A percentile compares a stretch with the other conserved stretches of the same genome.
Evolutionary conservation across 2,888 invertebrate species (phyloP).

Genomic region (Epinotia ramella): DNA sequence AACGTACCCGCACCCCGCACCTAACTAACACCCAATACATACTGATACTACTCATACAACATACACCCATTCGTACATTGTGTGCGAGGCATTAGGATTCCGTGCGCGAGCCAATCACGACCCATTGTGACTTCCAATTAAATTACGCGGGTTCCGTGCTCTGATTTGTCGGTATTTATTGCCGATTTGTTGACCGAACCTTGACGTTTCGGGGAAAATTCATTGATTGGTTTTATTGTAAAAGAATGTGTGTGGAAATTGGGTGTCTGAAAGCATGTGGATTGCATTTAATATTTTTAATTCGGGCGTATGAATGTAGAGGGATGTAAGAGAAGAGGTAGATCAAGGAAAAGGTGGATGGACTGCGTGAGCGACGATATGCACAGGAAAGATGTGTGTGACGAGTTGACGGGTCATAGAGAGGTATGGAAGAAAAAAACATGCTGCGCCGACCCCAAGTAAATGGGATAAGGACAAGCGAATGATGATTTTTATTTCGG

Average conservation of each 20-base stretch:
- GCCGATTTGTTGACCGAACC: constrained; percentile 33
- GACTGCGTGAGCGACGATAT: no score
- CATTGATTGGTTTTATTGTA: constrained; percentile 14
- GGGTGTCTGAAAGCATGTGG: neutral
- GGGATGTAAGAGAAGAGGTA: no score
- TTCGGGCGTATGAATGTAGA: no score
- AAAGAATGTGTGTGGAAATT: neutral
- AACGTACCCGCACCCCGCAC: no score
- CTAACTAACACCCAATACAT: constrained; percentile 1
- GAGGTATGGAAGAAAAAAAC: no score
- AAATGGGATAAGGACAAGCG: no score
- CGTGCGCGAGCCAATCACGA: constrained; percentile 70
- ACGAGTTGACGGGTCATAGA: no score
- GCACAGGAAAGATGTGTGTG: no score
- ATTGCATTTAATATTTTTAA: neutral
- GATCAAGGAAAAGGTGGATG: no score
- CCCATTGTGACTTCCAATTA: constrained; percentile 68
- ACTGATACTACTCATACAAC: no score
- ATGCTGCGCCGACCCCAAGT: no score
- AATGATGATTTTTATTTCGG: neutral
- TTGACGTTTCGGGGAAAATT: constrained; percentile 4
- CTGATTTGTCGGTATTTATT: constrained; percentile 37
- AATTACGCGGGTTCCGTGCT: constrained; percentile 57
- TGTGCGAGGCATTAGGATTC: constrained; percentile 61
- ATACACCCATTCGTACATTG: constrained; percentile 14